Percentiles rank a stretch among this genome's conserved stretches.
Conservation (phyloP, 2,113 vertebrate genomes). For the Leucopsar rothschildi region DNA sequence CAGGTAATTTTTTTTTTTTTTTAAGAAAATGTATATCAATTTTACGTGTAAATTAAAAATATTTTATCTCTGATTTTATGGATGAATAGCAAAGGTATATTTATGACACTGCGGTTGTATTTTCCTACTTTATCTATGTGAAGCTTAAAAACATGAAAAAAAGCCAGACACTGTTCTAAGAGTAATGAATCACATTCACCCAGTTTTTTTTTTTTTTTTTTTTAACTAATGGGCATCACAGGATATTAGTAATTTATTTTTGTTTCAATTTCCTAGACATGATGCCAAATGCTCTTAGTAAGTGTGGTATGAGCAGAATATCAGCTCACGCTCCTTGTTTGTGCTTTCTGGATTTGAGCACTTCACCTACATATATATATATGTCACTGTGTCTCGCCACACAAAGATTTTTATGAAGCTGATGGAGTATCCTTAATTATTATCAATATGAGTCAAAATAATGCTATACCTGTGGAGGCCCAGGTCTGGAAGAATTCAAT, state of each 20-base stretch:
- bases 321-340: not conserved
- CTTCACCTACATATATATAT: not conserved
- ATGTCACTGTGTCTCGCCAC: not conserved
- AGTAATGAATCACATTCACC: not conserved
- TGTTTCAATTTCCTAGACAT: not conserved
- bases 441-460: not conserved
- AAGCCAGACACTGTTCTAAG: not conserved
- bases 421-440: not conserved
- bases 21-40: not conserved
- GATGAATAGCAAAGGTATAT: not conserved
- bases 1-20: not conserved
- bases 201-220: not conserved
- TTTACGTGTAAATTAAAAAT: not conserved
- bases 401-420: not conserved
- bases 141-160: not conserved
- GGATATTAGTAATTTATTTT: not conserved
- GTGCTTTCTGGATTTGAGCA: not conserved
- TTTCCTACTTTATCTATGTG: not conserved
- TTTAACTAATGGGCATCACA: not conserved
- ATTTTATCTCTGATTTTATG: not conserved
- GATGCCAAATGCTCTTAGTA: not conserved
- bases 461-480: not conserved
- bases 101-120: not conserved
- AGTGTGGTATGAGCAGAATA: not conserved
- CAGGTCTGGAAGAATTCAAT: not conserved